Conservation (phyloP, 2,113 vertebrate species). For the Antechinus flavipes region DNA sequence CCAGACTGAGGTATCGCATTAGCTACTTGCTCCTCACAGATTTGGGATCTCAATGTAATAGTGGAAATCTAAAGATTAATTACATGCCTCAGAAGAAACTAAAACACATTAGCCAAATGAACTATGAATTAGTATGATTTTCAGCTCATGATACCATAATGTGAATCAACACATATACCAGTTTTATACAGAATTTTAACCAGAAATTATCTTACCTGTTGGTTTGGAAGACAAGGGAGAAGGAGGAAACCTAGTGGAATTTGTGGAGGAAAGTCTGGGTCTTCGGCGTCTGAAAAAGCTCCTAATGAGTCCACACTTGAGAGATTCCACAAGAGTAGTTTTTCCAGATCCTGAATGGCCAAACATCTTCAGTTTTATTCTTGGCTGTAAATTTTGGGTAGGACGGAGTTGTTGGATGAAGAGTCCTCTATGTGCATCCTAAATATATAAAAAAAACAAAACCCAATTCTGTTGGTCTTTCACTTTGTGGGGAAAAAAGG, state of each 20-base stretch:
- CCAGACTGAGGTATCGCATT: neutral
- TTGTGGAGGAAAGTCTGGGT: conserved; percentile 90
- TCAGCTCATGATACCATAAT: neutral
- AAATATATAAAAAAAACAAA: conserved; percentile 28
- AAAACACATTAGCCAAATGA: neutral
- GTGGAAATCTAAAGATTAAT: neutral
- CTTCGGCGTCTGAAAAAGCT: conserved; percentile 96
- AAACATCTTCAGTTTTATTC: conserved; percentile 96
- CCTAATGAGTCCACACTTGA: conserved; percentile 95
- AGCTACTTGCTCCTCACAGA: neutral
- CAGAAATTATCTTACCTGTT: conserved; percentile 84
- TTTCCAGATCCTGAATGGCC: conserved; percentile 94
- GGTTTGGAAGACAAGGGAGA: conserved; percentile 94
- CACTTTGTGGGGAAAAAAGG: neutral
- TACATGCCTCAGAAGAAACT: neutral
- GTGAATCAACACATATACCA: neutral
- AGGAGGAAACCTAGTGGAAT: conserved; percentile 90
- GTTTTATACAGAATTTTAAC: too few species aligned
- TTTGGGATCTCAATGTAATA: neutral
- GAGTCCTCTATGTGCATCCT: conserved; percentile 92
- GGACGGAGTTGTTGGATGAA: conserved; percentile 96
- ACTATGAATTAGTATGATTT: neutral
- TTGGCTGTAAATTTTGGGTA: conserved; percentile 89
- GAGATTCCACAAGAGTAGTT: conserved; percentile 94
- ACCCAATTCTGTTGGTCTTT: neutral